phyloP scores from a whole-genome alignment of 2,113 vertebrate species.

The Cygnus buccinator region DNA sequence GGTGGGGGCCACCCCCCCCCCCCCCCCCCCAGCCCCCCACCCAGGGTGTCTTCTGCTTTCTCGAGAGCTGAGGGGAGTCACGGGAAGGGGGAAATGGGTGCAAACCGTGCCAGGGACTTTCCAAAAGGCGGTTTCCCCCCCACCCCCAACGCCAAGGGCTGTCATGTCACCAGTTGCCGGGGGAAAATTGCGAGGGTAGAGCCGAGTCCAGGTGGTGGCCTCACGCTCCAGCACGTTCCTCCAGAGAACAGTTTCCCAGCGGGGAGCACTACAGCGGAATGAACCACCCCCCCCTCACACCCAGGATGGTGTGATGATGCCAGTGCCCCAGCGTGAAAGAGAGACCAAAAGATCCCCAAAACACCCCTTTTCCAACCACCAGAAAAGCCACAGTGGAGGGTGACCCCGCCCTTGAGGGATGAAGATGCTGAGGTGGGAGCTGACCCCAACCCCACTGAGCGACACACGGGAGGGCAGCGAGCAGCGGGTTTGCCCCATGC shows the following conservation, averaged over 20 bases:
- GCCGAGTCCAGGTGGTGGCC: background rate
- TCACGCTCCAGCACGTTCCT: rapidly evolving
- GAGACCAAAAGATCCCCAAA: background rate
- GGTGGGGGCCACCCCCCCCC: background rate
- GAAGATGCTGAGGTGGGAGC: background rate
- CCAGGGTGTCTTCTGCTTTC: background rate
- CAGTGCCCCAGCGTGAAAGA: background rate
- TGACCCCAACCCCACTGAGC: background rate
- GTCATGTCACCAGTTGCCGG: background rate
- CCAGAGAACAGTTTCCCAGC: rapidly evolving
- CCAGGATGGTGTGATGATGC: rapidly evolving
- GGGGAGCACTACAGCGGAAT: too few species aligned
- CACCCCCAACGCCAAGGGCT: background rate
- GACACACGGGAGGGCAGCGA: too few species aligned
- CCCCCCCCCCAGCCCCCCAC: background rate
- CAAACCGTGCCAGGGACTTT: background rate
- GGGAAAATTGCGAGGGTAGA: background rate
- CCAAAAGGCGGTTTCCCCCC: background rate
- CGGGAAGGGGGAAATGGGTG: background rate
- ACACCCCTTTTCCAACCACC: background rate
- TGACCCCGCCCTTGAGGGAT: rapidly evolving
- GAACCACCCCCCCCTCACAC: too few species aligned
- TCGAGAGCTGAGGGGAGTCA: too few species aligned
- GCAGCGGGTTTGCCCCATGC: background rate
- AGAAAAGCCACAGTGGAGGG: background rate